Evolutionary conservation across 2,888 invertebrate species (phyloP).

Genomic region (Caenorhabditis drosophilae): DNA sequence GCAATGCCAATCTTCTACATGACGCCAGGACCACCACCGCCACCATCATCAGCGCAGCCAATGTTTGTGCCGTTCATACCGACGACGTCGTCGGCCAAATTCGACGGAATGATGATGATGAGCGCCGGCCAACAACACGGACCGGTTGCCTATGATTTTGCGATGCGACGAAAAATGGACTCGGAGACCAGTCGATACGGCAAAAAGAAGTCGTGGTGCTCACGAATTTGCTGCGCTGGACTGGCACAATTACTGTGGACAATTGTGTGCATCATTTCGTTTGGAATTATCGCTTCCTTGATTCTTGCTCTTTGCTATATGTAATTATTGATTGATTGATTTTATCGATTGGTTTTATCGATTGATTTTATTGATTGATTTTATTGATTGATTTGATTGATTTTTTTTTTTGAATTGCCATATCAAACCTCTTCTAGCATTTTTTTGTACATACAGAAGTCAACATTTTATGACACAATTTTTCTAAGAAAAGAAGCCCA

Average conservation of each 20-base stretch:
- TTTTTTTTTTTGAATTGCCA: no score
- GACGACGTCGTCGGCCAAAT: not conserved
- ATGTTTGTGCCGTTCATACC: conserved; percentile 21
- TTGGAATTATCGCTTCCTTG: conserved; percentile 49
- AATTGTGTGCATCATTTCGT: conserved; percentile 47
- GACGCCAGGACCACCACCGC: conserved; percentile 24
- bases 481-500: no score
- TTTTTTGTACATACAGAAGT: no score
- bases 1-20: conserved; percentile 20
- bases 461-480: no score
- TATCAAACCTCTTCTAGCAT: no score
- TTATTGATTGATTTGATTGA: no score
- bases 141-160: conserved; percentile 5
- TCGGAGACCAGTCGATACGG: conserved; percentile 3
- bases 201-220: conserved; percentile 14
- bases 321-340: conserved; percentile 9
- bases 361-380: not conserved
- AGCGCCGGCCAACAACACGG: not conserved
- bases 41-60: conserved; percentile 14
- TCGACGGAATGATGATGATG: conserved; percentile 24
- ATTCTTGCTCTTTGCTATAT: conserved; percentile 47
- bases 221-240: conserved; percentile 54
- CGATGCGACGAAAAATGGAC: conserved; percentile 14
- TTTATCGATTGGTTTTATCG: not conserved
- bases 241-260: conserved; percentile 57